These are phyloP conservation scores for Ephydatia muelleri DNA, from an alignment of 37 sponge, comb jelly and placozoan genomes.

Conservation along the genomic window DNA sequence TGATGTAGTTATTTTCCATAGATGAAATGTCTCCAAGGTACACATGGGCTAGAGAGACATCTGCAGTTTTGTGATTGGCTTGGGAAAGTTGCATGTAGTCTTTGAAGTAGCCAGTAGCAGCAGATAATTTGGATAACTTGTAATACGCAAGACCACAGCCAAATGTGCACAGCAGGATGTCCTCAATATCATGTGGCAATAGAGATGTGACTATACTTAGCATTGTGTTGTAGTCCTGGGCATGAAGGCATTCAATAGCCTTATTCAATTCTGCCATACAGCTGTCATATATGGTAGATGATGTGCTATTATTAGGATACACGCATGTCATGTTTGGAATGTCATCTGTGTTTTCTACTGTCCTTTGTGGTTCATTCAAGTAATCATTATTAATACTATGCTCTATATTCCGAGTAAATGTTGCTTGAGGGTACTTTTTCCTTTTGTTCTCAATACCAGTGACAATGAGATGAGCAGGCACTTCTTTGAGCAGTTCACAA, in stretches of 20 bases:
- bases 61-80: conserved; percentile 10
- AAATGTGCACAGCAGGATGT: not conserved
- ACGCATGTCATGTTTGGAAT: too few species aligned
- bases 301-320: not conserved
- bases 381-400: too few species aligned
- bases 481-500: too few species aligned
- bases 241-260: not conserved
- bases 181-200: not conserved
- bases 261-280: not conserved
- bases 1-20: conserved; percentile 5
- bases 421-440: too few species aligned
- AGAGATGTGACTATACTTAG: not conserved
- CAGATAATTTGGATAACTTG: not conserved
- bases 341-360: too few species aligned
- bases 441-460: too few species aligned
- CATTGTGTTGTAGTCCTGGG: not conserved
- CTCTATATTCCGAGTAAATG: too few species aligned
- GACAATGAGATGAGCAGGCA: too few species aligned
- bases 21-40: conserved; percentile 64
- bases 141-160: not conserved
- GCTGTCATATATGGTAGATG: not conserved
- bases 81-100: not conserved
- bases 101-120: not conserved
- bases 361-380: too few species aligned
- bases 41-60: conserved; percentile 35